phyloP scores from a whole-genome alignment of 37 sponge, comb jelly and placozoan species.

The Crambe crambe region DNA sequence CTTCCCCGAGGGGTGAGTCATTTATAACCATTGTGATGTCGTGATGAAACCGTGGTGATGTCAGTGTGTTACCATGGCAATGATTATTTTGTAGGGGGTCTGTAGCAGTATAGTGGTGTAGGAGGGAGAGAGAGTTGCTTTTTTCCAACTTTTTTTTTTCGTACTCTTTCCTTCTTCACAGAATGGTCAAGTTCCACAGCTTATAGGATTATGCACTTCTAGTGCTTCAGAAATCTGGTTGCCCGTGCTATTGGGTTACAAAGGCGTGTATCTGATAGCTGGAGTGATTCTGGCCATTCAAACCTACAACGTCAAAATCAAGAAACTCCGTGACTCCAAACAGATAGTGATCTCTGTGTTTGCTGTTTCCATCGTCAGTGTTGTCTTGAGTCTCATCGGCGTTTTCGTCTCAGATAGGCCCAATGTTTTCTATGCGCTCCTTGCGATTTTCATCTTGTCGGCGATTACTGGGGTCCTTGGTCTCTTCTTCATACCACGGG shows the following conservation, averaged over 20 bases:
- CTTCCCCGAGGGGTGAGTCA: conserved; percentile 1
- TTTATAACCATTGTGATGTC: neutral
- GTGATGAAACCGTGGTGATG: too few species aligned
- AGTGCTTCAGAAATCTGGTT: conserved; percentile 31
- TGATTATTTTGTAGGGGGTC: too few species aligned
- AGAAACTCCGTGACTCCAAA: conserved; percentile 62
- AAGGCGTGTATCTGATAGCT: conserved; percentile 38
- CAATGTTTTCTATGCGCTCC: conserved; percentile 19
- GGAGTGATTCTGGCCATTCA: conserved; percentile 49
- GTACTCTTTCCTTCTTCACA: neutral
- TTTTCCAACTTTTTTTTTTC: too few species aligned
- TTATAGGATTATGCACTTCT: conserved; percentile 22
- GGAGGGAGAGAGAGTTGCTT: too few species aligned
- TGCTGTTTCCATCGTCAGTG: conserved; percentile 13
- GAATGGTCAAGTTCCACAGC: conserved; percentile 38
- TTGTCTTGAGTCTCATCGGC: conserved; percentile 23
- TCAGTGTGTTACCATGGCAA: too few species aligned
- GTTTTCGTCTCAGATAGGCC: conserved; percentile 22
- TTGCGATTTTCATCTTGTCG: conserved; percentile 20
- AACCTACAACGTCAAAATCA: conserved; percentile 59
- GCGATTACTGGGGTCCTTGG: conserved; percentile 34
- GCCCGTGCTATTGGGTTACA: conserved; percentile 30
- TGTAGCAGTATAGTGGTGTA: too few species aligned
- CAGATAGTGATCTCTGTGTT: conserved; percentile 46
- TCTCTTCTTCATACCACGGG: conserved; percentile 45